These are phyloP conservation scores for Lota lota DNA, from an alignment of 2,113 vertebrate genomes.

Conservation along the genomic window DNA sequence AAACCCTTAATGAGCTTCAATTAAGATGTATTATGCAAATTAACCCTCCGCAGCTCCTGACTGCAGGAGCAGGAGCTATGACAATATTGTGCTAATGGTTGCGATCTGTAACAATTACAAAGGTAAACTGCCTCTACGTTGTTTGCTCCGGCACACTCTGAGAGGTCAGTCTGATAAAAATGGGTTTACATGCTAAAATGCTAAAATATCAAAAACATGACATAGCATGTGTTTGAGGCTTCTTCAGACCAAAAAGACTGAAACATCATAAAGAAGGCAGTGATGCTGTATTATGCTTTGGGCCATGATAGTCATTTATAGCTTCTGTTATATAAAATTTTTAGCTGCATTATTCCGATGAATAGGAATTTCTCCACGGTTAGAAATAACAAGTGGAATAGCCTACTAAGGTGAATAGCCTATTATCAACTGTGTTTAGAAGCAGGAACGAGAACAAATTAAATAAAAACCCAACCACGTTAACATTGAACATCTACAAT, in stretches of 20 bases:
- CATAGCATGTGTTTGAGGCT: too few relatives aligned
- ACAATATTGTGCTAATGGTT: slow-evolving; percentile 75
- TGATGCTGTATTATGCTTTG: too few relatives aligned
- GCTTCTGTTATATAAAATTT: too few relatives aligned
- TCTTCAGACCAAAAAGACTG: too few relatives aligned
- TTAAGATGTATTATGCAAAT: slow-evolving; percentile 83
- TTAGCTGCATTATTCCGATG: too few relatives aligned
- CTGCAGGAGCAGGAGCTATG: slow-evolving; percentile 72
- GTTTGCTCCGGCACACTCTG: slow-evolving; percentile 27
- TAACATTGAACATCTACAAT: too few relatives aligned
- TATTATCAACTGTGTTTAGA: background rate
- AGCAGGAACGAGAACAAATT: background rate
- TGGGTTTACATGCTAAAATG: slow-evolving; percentile 33
- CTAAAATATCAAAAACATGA: too few relatives aligned
- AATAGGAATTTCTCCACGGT: too few relatives aligned
- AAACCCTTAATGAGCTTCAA: slow-evolving; percentile 79
- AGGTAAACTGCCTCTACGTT: slow-evolving; percentile 65
- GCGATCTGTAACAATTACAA: slow-evolving; percentile 78
- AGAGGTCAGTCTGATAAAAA: slow-evolving; percentile 47
- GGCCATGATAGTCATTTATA: too few relatives aligned
- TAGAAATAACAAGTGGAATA: background rate
- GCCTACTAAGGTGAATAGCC: background rate
- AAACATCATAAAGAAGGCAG: too few relatives aligned
- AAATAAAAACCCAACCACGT: background rate
- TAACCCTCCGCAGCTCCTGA: slow-evolving; percentile 73